phyloP scores from a whole-genome alignment of 2,797 vertebrate species.

The Cossypha polioptera region DNA sequence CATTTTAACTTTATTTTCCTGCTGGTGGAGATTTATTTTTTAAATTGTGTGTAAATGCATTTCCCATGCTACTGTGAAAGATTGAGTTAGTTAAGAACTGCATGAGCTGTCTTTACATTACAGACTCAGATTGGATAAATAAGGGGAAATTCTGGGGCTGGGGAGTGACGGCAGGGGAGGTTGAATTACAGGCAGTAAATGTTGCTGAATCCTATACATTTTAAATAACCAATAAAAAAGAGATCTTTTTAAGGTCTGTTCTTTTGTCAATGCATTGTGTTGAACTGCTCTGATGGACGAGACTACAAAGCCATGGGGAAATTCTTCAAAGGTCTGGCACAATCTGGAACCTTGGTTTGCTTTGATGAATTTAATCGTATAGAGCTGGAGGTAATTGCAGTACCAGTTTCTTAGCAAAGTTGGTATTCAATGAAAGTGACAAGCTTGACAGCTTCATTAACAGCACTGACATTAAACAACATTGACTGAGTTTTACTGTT shows the following conservation, averaged over 20 bases:
- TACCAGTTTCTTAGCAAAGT: slow-evolving; percentile 72
- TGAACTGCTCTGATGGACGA: slow-evolving; percentile 55
- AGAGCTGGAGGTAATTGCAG: slow-evolving; percentile 76
- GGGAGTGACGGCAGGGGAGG: neutral
- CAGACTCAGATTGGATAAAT: neutral
- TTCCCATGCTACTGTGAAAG: neutral
- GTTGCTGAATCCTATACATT: slow-evolving; percentile 1
- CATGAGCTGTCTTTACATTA: neutral
- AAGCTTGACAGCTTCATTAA: slow-evolving; percentile 79
- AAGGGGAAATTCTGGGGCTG: neutral
- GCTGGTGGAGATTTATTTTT: neutral
- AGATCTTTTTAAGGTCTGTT: slow-evolving; percentile 11
- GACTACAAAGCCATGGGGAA: slow-evolving; percentile 73
- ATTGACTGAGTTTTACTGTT: slow-evolving; percentile 62
- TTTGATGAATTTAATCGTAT: slow-evolving; percentile 77
- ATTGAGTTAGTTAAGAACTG: neutral
- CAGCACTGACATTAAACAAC: slow-evolving; percentile 70
- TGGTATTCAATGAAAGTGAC: slow-evolving; percentile 72
- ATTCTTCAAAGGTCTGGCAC: slow-evolving; percentile 73
- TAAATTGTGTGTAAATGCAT: neutral
- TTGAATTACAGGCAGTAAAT: neutral
- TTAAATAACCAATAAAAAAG: neutral
- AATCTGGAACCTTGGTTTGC: slow-evolving; percentile 68
- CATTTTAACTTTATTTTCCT: neutral
- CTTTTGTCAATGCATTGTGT: slow-evolving; percentile 35